Percentiles rank a stretch among this genome's conserved stretches.
Evolutionary conservation across 1,140 invertebrate species (phyloP).

Genomic region (Alviniconcha marisindica): DNA sequence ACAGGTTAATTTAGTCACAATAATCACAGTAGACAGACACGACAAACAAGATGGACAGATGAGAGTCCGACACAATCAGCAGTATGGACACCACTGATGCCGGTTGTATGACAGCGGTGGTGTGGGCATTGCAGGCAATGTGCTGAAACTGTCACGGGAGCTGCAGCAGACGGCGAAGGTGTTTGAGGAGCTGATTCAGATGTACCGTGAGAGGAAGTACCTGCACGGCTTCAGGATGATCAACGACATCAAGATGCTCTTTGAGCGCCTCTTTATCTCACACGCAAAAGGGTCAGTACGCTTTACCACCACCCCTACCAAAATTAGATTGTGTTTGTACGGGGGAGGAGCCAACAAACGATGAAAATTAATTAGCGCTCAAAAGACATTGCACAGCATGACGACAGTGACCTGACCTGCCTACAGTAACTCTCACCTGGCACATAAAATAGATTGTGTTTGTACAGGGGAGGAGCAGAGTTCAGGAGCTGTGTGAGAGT

Average conservation of each 20-base stretch:
- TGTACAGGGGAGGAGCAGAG: too few species aligned
- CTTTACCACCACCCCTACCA: not conserved
- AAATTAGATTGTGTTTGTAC: not conserved
- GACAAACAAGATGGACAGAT: too few species aligned
- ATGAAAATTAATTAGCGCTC: too few species aligned
- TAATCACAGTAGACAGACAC: too few species aligned
- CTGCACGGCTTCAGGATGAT: conserved; percentile 30
- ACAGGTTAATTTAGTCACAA: too few species aligned
- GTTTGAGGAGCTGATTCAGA: conserved; percentile 33
- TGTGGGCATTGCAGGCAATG: not conserved
- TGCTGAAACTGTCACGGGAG: conserved; percentile 14
- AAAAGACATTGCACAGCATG: not conserved
- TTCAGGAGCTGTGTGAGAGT: too few species aligned
- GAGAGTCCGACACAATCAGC: too few species aligned
- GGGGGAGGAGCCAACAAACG: not conserved
- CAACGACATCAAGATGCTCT: conserved; percentile 44
- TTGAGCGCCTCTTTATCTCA: conserved; percentile 37
- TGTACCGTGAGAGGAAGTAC: conserved; percentile 36
- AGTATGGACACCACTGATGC: too few species aligned
- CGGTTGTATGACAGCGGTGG: too few species aligned
- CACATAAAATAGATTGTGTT: too few species aligned
- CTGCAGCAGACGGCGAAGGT: conserved; percentile 31
- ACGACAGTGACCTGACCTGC: not conserved
- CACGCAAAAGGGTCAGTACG: conserved; percentile 35
- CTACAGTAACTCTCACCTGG: too few species aligned